Percentiles rank a stretch among this genome's conserved stretches.
phyloP scores from a whole-genome alignment of 2,113 vertebrate species.

The Thalassoma bifasciatum region DNA sequence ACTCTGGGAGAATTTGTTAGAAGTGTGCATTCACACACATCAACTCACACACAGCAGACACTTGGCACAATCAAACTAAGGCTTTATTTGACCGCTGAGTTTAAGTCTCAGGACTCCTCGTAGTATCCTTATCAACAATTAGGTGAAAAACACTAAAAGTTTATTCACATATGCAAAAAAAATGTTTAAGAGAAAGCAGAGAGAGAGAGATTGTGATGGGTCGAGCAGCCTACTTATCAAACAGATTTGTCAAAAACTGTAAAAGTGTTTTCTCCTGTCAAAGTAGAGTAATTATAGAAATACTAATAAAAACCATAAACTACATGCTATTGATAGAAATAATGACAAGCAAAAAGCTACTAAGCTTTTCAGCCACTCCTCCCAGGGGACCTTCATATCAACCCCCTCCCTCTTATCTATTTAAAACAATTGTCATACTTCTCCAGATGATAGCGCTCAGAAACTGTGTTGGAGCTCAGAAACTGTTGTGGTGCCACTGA shows the following conservation, averaged over 20 bases:
- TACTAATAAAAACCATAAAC: slow-evolving; percentile 23
- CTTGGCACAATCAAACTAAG: slow-evolving; percentile 62
- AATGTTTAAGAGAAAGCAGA: too few species aligned
- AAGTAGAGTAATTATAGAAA: slow-evolving; percentile 8
- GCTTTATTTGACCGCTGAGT: slow-evolving; percentile 67
- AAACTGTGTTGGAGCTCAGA: slow-evolving; percentile 24
- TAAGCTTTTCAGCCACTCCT: slow-evolving; percentile 28
- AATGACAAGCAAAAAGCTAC: slow-evolving; percentile 18
- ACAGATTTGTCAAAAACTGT: slow-evolving; percentile 4
- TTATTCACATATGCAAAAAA: background rate
- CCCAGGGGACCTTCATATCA: slow-evolving; percentile 49
- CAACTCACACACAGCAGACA: slow-evolving; percentile 29
- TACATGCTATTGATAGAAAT: slow-evolving; percentile 30
- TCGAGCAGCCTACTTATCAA: background rate
- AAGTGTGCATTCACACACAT: slow-evolving; percentile 4
- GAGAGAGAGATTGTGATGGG: background rate
- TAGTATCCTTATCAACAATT: slow-evolving; percentile 13
- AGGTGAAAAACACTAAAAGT: slow-evolving; percentile 27
- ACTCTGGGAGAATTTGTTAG: slow-evolving; percentile 61
- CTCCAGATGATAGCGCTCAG: slow-evolving; percentile 33
- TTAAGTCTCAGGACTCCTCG: slow-evolving; percentile 49
- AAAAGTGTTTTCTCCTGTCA: slow-evolving; percentile 10
- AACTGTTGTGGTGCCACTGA: slow-evolving; percentile 20
- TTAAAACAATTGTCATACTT: slow-evolving; percentile 57
- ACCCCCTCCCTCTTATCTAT: slow-evolving; percentile 50